Evolutionary conservation across 2,113 vertebrate genomes (phyloP).

Genomic region (Cyrtonyx montezumae): DNA sequence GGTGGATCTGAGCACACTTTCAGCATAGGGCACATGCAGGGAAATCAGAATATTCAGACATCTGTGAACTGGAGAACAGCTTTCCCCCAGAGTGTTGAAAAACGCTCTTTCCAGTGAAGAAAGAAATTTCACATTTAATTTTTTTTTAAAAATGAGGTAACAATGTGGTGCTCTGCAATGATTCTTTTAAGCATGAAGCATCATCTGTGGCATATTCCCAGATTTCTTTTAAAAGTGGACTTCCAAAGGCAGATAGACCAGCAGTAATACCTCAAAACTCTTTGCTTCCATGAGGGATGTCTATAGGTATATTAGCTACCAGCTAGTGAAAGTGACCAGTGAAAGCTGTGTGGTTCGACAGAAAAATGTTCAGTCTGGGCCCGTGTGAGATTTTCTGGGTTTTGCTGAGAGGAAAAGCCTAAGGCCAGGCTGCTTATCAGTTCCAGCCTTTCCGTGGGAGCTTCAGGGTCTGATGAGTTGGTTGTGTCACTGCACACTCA

Average conservation of each 20-base stretch:
- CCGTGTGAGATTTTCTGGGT: not conserved
- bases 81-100: not conserved
- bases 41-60: conserved; percentile 12
- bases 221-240: not conserved
- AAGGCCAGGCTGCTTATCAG: not conserved
- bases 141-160: not conserved
- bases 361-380: not conserved
- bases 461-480: not conserved
- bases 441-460: not conserved
- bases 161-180: not conserved
- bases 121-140: conserved; percentile 5
- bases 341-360: not conserved
- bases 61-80: not conserved
- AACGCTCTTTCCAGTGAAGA: conserved; percentile 13
- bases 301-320: not conserved
- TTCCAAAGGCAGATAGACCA: not conserved
- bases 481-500: not conserved
- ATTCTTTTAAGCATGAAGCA: not conserved
- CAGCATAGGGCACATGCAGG: not conserved
- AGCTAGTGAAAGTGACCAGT: not conserved
- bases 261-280: not conserved
- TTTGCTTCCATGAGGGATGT: not conserved
- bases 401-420: not conserved
- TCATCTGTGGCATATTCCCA: not conserved
- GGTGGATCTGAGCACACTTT: not conserved